Base-by-base conservation (phyloP, 1,140 invertebrate genomes). In the Neodiprion virginianus region DNA sequence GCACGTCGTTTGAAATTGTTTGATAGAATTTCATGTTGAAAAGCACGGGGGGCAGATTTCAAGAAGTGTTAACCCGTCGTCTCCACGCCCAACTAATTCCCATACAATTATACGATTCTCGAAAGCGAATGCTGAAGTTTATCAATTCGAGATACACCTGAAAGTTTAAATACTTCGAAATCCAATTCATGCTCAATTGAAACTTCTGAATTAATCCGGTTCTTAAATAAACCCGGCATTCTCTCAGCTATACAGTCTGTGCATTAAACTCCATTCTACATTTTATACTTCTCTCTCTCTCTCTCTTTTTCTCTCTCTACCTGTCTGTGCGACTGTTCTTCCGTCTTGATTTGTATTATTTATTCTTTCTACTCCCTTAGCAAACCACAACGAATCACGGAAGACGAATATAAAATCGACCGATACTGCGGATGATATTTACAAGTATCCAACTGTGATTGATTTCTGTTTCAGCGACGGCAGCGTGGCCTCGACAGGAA, bases 401-500 rank as follows among this genome's bases (percentile, higher is more conserved):
- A 40, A 40, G 2, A 5, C 28, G 28, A 5, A 40, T 40, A 5
- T 40, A 40, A 40, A 40, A 40, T 40, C 28, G 28, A 40, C 5
- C 5, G 1, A 67, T 21, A 8, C 21, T 10, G 66, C 21, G 67
- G 40, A 8, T 47, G 28, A 72, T 74, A 48, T 61, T 71, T 69
- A 67, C 40, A 76, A 53, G 68, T 66, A 77, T 48, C 53, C 68
- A 49, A 67, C 2, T 71, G 28, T 40, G n/a, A 61, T 61, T 61
- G 53, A 70, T 85, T 83, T 81, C 78, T 79, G 79, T 90, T 90
- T 73, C 88, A 92, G 92, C 91, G 79, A 90, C 91, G 80, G 86
- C 88, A 74, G 83, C 89, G 76, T 91, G 90, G 90, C 89, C 88
- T 69, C 87, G 90, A 79, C 87, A 88, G 81, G 92, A 92, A 76